Percentiles rank a stretch among this genome's conserved stretches.
phyloP scores from a whole-genome alignment of 2,888 invertebrate species.

The Teleogryllus oceanicus region DNA sequence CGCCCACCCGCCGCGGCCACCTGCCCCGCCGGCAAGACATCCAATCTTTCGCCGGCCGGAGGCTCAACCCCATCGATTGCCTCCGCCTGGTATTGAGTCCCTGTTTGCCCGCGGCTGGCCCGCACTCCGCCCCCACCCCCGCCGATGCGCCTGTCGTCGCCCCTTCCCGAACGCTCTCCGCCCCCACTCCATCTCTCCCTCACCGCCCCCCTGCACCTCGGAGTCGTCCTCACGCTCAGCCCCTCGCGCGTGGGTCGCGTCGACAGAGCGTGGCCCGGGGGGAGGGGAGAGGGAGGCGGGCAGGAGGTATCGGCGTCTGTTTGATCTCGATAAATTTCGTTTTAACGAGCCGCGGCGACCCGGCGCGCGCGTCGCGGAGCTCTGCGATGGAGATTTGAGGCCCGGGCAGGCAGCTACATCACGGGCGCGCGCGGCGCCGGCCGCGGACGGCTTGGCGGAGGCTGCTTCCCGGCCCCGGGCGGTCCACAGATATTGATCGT shows the following conservation, averaged over 20 bases:
- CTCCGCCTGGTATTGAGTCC: background rate
- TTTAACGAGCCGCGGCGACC: constrained; percentile 18
- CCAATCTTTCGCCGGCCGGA: constrained; percentile 6
- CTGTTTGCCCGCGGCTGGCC: background rate
- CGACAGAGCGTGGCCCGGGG: background rate
- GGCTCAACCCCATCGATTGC: background rate
- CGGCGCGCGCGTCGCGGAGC: background rate
- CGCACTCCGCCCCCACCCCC: background rate
- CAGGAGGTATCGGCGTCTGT: background rate
- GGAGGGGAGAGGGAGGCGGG: background rate
- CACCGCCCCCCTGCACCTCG: background rate
- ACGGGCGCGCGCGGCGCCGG: background rate
- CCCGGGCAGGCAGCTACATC: background rate
- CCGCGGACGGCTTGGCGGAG: background rate
- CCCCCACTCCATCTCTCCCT: background rate
- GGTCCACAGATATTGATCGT: background rate
- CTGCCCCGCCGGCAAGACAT: background rate
- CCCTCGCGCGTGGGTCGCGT: background rate
- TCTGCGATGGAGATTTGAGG: background rate
- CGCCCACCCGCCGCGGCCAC: background rate
- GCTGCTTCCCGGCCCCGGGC: background rate
- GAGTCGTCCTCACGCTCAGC: background rate
- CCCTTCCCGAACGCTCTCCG: background rate
- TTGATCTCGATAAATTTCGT: constrained; percentile 10
- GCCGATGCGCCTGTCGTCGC: background rate